These are phyloP conservation scores for Podargus strigoides DNA, from an alignment of 2,797 vertebrate genomes.

Conservation along the genomic window DNA sequence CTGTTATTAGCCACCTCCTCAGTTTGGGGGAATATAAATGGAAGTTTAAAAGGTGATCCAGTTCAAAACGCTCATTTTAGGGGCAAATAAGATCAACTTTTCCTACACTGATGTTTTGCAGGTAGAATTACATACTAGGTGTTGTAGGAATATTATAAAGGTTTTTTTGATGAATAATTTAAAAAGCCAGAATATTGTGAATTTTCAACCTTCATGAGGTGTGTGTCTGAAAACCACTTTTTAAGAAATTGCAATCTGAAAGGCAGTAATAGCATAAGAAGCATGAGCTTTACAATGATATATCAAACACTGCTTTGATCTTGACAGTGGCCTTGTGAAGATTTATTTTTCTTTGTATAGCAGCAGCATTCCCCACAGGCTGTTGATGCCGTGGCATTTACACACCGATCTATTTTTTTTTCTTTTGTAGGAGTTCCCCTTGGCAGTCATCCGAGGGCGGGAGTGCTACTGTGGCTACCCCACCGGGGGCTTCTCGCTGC, in stretches of 20 bases:
- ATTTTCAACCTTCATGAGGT: neutral
- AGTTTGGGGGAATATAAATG: neutral
- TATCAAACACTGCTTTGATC: neutral
- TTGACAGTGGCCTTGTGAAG: neutral
- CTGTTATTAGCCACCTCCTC: neutral
- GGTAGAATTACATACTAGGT: neutral
- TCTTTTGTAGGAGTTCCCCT: constrained; percentile 84
- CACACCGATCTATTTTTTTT: neutral
- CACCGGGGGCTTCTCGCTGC: constrained; percentile 79
- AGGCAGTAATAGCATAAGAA: neutral
- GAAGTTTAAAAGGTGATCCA: neutral
- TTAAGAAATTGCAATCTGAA: neutral
- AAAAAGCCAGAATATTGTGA: neutral
- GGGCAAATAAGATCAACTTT: neutral
- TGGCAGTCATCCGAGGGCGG: constrained; percentile 81
- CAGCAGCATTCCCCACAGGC: neutral
- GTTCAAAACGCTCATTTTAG: neutral
- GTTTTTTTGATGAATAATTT: neutral
- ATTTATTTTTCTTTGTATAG: neutral
- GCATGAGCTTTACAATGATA: neutral
- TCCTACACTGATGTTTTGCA: neutral
- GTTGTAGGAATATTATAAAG: neutral
- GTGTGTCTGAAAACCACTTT: neutral
- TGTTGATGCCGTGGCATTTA: neutral
- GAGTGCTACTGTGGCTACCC: constrained; percentile 88